Conservation (phyloP, 2,797 vertebrate species). For the Galago senegalensis region DNA sequence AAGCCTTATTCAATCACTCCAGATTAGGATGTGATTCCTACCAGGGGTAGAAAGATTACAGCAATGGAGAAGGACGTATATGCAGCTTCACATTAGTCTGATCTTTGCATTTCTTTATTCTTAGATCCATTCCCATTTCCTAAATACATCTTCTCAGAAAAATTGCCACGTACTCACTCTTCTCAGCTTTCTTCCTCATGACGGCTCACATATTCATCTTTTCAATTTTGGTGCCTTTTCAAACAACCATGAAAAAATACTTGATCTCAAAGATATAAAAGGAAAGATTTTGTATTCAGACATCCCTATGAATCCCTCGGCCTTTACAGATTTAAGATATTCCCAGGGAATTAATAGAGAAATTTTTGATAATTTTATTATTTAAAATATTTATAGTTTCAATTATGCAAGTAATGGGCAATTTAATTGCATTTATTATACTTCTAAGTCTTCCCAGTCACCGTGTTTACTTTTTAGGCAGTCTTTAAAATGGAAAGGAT, state of each 20-base stretch:
- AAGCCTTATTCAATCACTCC: conserved; percentile 36
- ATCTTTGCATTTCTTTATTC: conserved; percentile 39
- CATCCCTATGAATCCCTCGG: neutral
- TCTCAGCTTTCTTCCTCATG: neutral
- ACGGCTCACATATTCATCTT: conserved; percentile 10
- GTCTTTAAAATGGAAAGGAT: conserved; percentile 75
- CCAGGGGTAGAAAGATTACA: neutral
- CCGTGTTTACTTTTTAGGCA: conserved; percentile 42
- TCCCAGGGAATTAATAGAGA: conserved; percentile 36
- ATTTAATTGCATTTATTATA: conserved; percentile 83
- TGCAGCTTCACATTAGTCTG: neutral
- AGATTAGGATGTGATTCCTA: neutral
- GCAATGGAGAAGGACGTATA: neutral
- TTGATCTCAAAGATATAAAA: conserved; percentile 71
- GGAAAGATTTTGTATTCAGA: conserved; percentile 47
- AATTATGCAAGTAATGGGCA: conserved; percentile 81
- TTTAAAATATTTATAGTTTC: conserved; percentile 85
- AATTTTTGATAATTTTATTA: conserved; percentile 73
- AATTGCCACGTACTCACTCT: neutral
- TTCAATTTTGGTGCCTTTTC: conserved; percentile 60
- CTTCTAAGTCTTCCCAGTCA: conserved; percentile 69
- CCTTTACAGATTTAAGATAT: conserved; percentile 54
- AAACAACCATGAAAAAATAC: conserved; percentile 46
- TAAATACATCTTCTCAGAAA: conserved; percentile 17
- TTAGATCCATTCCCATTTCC: neutral